Evolutionary conservation across 2,888 invertebrate species (phyloP).

Genomic region (Linnaemya vulpina): DNA sequence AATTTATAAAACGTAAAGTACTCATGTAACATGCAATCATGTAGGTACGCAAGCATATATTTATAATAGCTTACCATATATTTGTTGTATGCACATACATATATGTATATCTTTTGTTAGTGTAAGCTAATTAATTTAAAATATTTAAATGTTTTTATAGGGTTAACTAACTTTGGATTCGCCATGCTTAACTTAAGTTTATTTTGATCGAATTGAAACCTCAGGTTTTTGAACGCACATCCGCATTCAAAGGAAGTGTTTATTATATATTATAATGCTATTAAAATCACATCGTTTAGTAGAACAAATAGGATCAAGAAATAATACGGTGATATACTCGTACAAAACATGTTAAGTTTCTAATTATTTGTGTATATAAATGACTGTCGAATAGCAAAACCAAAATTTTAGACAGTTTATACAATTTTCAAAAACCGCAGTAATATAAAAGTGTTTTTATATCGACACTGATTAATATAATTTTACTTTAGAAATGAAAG

Average conservation of each 20-base stretch:
- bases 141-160: slow-evolving; percentile 23
- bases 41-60: not conserved
- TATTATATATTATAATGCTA: not conserved
- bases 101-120: not conserved
- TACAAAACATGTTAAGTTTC: too few species aligned
- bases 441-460: too few species aligned
- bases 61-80: not conserved
- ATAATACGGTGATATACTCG: not conserved
- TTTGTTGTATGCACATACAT: not conserved
- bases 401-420: too few species aligned
- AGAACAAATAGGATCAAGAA: not conserved
- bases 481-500: too few species aligned
- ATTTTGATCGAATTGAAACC: slow-evolving; percentile 66
- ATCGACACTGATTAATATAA: too few species aligned
- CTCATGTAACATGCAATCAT: not conserved
- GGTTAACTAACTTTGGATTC: slow-evolving; percentile 62
- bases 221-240: slow-evolving; percentile 46
- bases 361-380: too few species aligned
- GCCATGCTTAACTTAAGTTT: slow-evolving; percentile 47
- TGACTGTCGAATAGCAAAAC: too few species aligned
- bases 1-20: slow-evolving; percentile 6
- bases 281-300: too few species aligned
- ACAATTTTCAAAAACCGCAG: too few species aligned
- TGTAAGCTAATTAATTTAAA: not conserved
- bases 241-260: slow-evolving; percentile 13